Evolutionary conservation across 1,140 invertebrate genomes (phyloP), one percentile per base, ranked within the genome.

Genomic region (Lasioglossum baleicum): DNA sequence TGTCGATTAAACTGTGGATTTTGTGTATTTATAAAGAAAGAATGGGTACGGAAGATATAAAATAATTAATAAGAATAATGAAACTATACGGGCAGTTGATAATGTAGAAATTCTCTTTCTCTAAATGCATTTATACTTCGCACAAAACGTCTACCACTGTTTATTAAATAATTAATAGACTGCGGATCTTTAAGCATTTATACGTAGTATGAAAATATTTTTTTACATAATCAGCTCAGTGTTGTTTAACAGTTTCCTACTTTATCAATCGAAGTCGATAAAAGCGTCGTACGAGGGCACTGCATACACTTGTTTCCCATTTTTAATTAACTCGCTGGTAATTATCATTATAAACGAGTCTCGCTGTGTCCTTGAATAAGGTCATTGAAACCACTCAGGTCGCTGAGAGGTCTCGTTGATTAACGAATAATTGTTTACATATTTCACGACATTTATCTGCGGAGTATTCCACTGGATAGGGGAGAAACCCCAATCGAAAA

Each of bases 401-500:
- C 20, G 11, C 17, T 15, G 42, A 48, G 17, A 44, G 7, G 40
- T 60, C 7, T 48, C 60, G n/a, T 76, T 40, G n/a, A 31, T 66
- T 15, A 66, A 42, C 15, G 40, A 61, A 69, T 40, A 51, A 76
- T 69, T 48, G 26, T 7, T 60, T 22, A 8, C 15, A 7, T 48
- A n/a, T 15, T 31, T 69, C 42, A 60, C 6, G 22, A 15, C 7
- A 70, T 40, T 53, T 51, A 44, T 6, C 0, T 51, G 22, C 48
- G 67, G 65, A 76, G 68, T 69, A 60, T 69, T 76, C 40, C 65
- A 0, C 15, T 15, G 3, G 20, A 17, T 40, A 61, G 4, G n/a
- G 17, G 1, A 26, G 26, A 26, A 26, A 26, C 26, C 26, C 26
- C 26, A 26, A 26, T 26, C 26, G 42, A 31, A 22, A 0, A 58